Conservation (phyloP, 1,140 invertebrate species). For the Drosophila setifemur region DNA sequence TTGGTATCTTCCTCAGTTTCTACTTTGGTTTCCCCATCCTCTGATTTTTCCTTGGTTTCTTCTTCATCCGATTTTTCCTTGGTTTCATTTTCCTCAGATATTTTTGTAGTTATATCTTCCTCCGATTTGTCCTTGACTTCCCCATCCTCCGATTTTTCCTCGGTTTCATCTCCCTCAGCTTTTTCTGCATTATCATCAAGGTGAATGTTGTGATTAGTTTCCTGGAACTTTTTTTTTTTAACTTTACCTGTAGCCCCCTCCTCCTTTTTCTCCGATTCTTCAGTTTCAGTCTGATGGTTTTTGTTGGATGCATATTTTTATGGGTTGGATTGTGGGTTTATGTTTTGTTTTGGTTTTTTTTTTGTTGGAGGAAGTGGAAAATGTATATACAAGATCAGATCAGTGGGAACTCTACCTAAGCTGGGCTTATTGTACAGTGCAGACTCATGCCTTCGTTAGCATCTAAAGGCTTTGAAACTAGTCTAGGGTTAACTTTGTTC, state of each 20-base stretch:
- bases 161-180: conserved; percentile 1
- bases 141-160: background rate
- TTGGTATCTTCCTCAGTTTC: background rate
- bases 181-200: conserved; percentile 24
- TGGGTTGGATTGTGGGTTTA: conserved; percentile 14
- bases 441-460: conserved; percentile 51
- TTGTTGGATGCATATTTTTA: no score
- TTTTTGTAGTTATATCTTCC: background rate
- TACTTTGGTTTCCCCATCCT: background rate
- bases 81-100: conserved; percentile 3
- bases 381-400: conserved; percentile 51
- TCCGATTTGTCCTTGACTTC: background rate
- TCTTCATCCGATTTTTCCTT: background rate
- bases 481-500: conserved; percentile 24
- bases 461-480: conserved; percentile 23
- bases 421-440: conserved; percentile 4
- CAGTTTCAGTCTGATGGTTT: conserved; percentile 53
- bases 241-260: conserved; percentile 59
- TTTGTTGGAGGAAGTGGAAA: conserved; percentile 26
- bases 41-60: background rate
- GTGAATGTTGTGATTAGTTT: conserved; percentile 27
- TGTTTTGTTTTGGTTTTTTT: conserved; percentile 19
- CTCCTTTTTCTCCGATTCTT: conserved; percentile 43
- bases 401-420: conserved; percentile 16
- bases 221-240: background rate